Percentiles rank a stretch among this genome's conserved stretches.
Evolutionary conservation across 1,140 invertebrate genomes (phyloP).

Genomic region (Nephotettix cincticeps): DNA sequence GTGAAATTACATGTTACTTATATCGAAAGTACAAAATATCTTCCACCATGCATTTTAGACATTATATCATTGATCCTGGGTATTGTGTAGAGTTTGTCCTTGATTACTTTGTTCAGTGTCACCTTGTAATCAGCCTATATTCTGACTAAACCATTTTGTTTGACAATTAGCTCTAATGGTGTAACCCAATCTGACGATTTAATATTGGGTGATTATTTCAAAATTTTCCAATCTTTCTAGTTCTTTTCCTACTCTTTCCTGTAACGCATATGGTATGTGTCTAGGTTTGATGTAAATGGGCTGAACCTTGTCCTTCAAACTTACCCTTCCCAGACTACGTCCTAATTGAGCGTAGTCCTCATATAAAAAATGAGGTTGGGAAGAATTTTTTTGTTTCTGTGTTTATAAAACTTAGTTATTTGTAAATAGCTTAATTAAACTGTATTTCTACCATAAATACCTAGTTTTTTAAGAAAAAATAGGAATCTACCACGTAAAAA

Average conservation of each 20-base stretch:
- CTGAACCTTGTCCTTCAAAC: neutral
- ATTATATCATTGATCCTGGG: too few relatives aligned
- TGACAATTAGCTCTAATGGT: slow-evolving; percentile 55
- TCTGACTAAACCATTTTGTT: neutral
- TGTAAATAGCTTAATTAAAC: too few relatives aligned
- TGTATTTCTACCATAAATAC: too few relatives aligned
- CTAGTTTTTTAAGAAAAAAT: too few relatives aligned
- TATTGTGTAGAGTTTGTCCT: neutral
- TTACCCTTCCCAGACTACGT: too few relatives aligned
- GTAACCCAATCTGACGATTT: neutral
- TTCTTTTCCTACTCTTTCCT: neutral
- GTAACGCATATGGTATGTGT: neutral
- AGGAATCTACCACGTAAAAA: too few relatives aligned
- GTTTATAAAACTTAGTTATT: too few relatives aligned
- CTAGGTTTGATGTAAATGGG: neutral
- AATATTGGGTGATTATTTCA: neutral
- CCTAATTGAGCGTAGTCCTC: too few relatives aligned
- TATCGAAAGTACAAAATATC: too few relatives aligned
- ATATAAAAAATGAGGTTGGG: too few relatives aligned
- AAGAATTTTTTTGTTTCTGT: too few relatives aligned
- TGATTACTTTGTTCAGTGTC: slow-evolving; percentile 3
- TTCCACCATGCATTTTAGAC: neutral
- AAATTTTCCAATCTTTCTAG: neutral
- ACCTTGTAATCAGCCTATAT: neutral
- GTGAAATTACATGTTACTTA: neutral